Percentiles rank a stretch among this genome's conserved stretches.
These are phyloP conservation scores for Turdus rufiventris DNA, from an alignment of 2,113 vertebrate species.

Conservation along the genomic window DNA sequence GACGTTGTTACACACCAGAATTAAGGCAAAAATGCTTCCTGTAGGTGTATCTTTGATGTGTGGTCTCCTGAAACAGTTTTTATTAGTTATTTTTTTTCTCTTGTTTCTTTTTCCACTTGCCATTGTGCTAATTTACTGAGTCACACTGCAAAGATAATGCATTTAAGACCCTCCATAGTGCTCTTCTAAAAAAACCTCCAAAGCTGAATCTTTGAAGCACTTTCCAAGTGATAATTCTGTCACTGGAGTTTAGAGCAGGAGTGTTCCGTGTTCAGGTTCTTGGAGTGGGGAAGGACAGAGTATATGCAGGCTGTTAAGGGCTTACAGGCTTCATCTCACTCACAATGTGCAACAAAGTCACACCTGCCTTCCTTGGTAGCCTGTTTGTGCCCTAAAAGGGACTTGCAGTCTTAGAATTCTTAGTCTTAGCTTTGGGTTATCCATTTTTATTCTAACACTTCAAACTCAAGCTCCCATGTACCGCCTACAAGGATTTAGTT, in stretches of 20 bases:
- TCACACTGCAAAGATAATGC: not conserved
- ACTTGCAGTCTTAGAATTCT: not conserved
- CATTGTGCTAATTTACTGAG: not conserved
- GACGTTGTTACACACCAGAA: not conserved
- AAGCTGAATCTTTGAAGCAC: not conserved
- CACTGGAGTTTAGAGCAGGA: not conserved
- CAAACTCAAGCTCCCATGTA: not conserved
- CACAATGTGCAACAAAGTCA: not conserved
- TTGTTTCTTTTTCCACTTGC: not conserved
- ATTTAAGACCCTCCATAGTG: rapidly evolving
- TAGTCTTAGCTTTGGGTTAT: not conserved
- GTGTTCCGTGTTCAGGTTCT: not conserved
- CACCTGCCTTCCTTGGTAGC: not conserved
- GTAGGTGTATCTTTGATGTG: not conserved
- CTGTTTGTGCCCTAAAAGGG: not conserved
- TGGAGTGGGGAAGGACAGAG: not conserved
- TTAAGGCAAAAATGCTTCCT: not conserved
- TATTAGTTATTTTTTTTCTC: not conserved
- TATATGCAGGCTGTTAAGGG: not conserved
- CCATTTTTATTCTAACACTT: not conserved
- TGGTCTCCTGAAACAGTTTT: not conserved
- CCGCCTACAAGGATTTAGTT: not conserved
- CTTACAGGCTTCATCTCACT: not conserved
- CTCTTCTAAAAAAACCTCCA: not conserved
- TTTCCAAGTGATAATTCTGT: not conserved